A percentile compares a stretch with the other conserved stretches of the same genome.
Evolutionary conservation across 1,140 invertebrate genomes (phyloP).

Genomic region (Drosophila tristis): DNA sequence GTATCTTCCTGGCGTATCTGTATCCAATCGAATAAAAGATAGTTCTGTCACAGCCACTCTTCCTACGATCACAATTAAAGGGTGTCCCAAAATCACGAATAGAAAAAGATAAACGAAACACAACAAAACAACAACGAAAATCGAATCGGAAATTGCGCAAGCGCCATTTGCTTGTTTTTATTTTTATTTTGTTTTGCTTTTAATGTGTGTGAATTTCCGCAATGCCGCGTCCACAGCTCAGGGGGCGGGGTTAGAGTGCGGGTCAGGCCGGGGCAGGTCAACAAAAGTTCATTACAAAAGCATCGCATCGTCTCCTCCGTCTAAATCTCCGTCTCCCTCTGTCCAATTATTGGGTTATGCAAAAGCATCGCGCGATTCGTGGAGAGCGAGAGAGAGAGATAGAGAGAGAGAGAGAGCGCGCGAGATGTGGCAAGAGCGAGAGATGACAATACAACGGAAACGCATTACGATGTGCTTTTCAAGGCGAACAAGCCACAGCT

Average conservation of each 20-base stretch:
- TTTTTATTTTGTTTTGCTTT: slow-evolving; percentile 22
- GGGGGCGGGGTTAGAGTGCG: slow-evolving; percentile 1
- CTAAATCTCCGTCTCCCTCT: too few relatives aligned
- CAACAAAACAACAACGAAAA: slow-evolving; percentile 22
- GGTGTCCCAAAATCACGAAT: too few relatives aligned
- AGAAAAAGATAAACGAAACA: slow-evolving; percentile 1
- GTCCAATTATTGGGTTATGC: slow-evolving; percentile 47
- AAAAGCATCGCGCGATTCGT: slow-evolving; percentile 38
- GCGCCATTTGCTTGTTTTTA: slow-evolving; percentile 16
- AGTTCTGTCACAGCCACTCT: too few relatives aligned
- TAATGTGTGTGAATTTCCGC: slow-evolving; percentile 65
- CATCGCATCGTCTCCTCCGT: neutral
- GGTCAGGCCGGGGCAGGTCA: slow-evolving; percentile 32
- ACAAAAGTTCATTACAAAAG: slow-evolving; percentile 62
- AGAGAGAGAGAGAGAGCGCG: neutral
- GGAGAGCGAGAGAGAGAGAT: slow-evolving; percentile 22
- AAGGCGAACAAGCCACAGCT: slow-evolving; percentile 60
- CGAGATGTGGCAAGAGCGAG: slow-evolving; percentile 7
- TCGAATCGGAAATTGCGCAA: slow-evolving; percentile 76
- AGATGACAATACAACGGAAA: slow-evolving; percentile 49
- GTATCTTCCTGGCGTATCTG: too few relatives aligned
- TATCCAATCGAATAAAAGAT: too few relatives aligned
- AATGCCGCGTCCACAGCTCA: slow-evolving; percentile 20
- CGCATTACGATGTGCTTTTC: slow-evolving; percentile 55
- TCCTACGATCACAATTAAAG: too few relatives aligned